Conservation (phyloP, 2,797 vertebrate genomes). For the Erpetoichthys calabaricus region DNA sequence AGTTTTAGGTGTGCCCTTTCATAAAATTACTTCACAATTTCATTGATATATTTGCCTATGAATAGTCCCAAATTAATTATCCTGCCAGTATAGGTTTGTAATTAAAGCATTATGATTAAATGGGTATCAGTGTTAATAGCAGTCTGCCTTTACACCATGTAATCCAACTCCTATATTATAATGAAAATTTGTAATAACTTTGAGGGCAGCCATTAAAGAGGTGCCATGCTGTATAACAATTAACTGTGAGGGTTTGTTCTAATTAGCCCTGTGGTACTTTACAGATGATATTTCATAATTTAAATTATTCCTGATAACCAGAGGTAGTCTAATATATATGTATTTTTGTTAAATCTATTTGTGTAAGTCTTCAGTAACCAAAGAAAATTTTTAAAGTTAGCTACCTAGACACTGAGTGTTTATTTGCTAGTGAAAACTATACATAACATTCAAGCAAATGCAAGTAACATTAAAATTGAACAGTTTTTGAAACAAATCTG, state of each 20-base stretch:
- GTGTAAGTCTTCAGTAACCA: no score
- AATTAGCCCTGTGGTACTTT: not conserved
- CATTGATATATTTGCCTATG: constrained; percentile 3
- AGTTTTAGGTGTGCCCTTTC: not conserved
- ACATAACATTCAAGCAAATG: no score
- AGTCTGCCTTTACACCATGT: not conserved
- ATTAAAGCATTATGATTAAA: constrained; percentile 5
- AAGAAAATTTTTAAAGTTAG: no score
- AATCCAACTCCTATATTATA: not conserved
- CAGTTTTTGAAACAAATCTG: no score
- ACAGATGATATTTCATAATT: not conserved
- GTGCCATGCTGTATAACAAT: not conserved
- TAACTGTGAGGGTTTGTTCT: not conserved
- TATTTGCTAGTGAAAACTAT: no score
- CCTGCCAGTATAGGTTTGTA: not conserved
- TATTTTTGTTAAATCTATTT: no score
- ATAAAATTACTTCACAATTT: not conserved
- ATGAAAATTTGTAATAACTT: not conserved
- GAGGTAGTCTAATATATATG: no score
- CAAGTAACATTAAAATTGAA: no score
- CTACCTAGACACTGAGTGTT: no score
- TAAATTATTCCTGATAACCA: not conserved
- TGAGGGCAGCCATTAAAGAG: not conserved
- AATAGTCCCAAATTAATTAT: constrained; percentile 4
- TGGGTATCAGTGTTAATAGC: constrained; percentile 2